phyloP scores from a whole-genome alignment of 2,797 vertebrate genomes.

The Novumbra hubbsi region DNA sequence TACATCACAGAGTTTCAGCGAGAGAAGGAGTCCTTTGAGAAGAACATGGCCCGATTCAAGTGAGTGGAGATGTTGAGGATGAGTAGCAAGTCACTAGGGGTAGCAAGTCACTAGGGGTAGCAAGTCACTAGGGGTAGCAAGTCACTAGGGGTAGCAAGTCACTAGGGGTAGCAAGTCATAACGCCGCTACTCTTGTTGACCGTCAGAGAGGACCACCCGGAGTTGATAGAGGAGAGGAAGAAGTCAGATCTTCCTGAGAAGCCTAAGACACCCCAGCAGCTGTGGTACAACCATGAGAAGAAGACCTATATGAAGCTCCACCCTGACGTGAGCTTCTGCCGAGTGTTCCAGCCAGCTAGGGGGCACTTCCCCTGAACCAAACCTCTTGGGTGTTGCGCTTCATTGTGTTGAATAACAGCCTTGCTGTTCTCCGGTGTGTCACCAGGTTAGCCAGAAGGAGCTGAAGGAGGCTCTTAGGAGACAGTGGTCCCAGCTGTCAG shows the following conservation, averaged over 20 bases:
- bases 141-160: background rate
- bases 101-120: background rate
- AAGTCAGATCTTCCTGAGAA: conserved; percentile 81
- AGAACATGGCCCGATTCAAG: conserved; percentile 79
- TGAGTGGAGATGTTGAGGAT: conserved; percentile 38
- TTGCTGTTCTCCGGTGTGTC: conserved; percentile 4
- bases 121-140: background rate
- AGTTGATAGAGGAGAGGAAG: conserved; percentile 77
- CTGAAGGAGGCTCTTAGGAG: conserved; percentile 78
- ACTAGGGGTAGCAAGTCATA: too few species aligned
- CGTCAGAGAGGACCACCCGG: conserved; percentile 74
- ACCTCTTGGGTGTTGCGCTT: background rate
- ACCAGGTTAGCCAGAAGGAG: conserved; percentile 80
- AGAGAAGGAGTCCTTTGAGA: conserved; percentile 77
- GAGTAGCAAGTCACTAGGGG: background rate
- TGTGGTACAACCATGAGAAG: conserved; percentile 84
- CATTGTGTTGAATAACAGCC: background rate
- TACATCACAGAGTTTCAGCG: conserved; percentile 77
- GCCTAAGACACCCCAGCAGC: conserved; percentile 81
- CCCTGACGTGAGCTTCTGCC: conserved; percentile 66
- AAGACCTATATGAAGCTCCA: conserved; percentile 80
- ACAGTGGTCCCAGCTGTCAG: conserved; percentile 80
- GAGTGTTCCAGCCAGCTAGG: background rate
- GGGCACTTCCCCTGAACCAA: background rate
- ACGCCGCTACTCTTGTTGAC: background rate